Percentiles rank a stretch among this genome's conserved stretches.
phyloP scores from a whole-genome alignment of 53 echinoderm and acorn worm species.

The Mesocentrotus franciscanus region DNA sequence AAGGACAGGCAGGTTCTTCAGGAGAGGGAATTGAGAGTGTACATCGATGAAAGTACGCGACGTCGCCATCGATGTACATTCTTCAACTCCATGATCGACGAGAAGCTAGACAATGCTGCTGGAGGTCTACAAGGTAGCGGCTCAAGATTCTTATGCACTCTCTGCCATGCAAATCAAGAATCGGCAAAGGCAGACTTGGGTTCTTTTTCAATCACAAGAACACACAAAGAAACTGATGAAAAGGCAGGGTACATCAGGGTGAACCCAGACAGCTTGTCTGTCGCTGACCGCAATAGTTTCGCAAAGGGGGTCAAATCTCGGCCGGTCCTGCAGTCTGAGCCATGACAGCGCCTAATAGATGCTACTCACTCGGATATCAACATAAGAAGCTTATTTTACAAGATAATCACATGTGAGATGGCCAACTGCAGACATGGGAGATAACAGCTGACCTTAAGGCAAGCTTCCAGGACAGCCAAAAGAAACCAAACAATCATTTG shows the following conservation, averaged over 20 bases:
- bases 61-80: background rate
- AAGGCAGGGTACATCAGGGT: conserved; percentile 18
- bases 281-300: conserved; percentile 5
- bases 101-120: background rate
- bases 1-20: conserved; percentile 28
- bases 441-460: too few species aligned
- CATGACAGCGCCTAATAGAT: conserved; percentile 3
- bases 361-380: conserved; percentile 73
- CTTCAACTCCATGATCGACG: conserved; percentile 10
- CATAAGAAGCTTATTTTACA: conserved; percentile 62
- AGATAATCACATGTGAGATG: conserved; percentile 64
- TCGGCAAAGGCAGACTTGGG: conserved; percentile 55
- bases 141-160: conserved; percentile 40
- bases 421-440: conserved; percentile 58
- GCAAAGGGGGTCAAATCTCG: conserved; percentile 54
- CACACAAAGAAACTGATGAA: conserved; percentile 18
- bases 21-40: conserved; percentile 19
- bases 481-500: too few species aligned
- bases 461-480: too few species aligned
- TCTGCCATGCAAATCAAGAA: conserved; percentile 61
- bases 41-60: background rate
- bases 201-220: conserved; percentile 49
- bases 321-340: conserved; percentile 47
- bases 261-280: conserved; percentile 52
- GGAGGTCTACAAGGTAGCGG: conserved; percentile 20